These are phyloP conservation scores for Drosophila guanche DNA, from an alignment of 1,140 invertebrate species.

Conservation along the genomic window DNA sequence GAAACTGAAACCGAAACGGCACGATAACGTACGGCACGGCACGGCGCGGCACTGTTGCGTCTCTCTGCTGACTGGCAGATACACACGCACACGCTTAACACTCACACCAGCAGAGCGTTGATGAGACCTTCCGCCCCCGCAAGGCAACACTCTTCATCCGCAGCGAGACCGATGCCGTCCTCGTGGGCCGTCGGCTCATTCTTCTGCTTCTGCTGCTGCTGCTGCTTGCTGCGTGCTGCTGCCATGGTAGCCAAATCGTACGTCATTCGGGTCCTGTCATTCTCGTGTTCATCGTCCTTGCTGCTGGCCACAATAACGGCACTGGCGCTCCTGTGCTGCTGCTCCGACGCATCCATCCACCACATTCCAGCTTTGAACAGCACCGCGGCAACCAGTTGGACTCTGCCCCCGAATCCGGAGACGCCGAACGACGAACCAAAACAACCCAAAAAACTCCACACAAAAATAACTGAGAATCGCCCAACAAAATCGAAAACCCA, in stretches of 20 bases:
- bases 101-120: conserved; percentile 50
- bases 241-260: conserved; percentile 17
- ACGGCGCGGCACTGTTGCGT: conserved; percentile 30
- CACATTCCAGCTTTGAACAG: conserved; percentile 44
- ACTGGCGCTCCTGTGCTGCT: conserved; percentile 27
- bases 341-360: conserved; percentile 44
- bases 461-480: conserved; percentile 6
- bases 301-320: conserved; percentile 64
- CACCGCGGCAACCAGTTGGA: conserved; percentile 78
- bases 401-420: conserved; percentile 35
- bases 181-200: conserved; percentile 5
- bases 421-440: conserved; percentile 16
- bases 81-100: conserved; percentile 64
- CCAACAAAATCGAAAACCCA: conserved; percentile 2
- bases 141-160: no score
- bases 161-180: conserved; percentile 1
- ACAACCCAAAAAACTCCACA: not conserved
- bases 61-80: conserved; percentile 36
- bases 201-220: conserved; percentile 7
- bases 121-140: conserved; percentile 36
- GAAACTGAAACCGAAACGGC: conserved; percentile 23
- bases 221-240: conserved; percentile 10
- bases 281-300: conserved; percentile 73
- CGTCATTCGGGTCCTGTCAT: conserved; percentile 41
- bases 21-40: not conserved